Evolutionary conservation across 2,888 invertebrate genomes (phyloP).

Genomic region (Drosophila mimetica): DNA sequence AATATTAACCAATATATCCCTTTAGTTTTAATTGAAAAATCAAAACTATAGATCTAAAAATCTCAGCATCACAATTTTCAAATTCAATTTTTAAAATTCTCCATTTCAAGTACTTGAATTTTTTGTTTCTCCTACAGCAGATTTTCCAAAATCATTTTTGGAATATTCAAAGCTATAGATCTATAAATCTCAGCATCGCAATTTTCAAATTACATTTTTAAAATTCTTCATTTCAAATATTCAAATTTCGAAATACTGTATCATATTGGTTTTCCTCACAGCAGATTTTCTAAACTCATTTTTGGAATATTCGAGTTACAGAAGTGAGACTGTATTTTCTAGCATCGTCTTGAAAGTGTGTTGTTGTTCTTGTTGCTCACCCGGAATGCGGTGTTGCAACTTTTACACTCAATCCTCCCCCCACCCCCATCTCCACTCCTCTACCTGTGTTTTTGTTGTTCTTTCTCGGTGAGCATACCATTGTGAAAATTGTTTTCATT

Average conservation of each 20-base stretch:
- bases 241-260: not conserved
- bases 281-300: not conserved
- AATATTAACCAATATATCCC: too few relatives aligned
- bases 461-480: slow-evolving; percentile 46
- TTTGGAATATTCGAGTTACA: not conserved
- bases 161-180: not conserved
- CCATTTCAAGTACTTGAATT: not conserved
- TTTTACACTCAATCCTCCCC: slow-evolving; percentile 45
- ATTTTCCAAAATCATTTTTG: not conserved
- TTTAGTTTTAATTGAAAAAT: too few relatives aligned
- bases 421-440: not conserved
- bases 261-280: not conserved
- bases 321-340: slow-evolving; percentile 61
- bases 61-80: not conserved
- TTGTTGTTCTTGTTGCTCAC: slow-evolving; percentile 39
- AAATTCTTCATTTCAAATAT: not conserved
- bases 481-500: slow-evolving; percentile 71
- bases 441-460: slow-evolving; percentile 42
- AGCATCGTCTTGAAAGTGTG: slow-evolving; percentile 40
- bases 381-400: slow-evolving; percentile 80
- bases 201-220: not conserved
- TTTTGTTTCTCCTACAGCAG: not conserved
- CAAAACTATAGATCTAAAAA: not conserved
- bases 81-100: not conserved
- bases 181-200: not conserved